Conservation (phyloP, 1,140 invertebrate species). For the Caenorhabditis elegans region DNA sequence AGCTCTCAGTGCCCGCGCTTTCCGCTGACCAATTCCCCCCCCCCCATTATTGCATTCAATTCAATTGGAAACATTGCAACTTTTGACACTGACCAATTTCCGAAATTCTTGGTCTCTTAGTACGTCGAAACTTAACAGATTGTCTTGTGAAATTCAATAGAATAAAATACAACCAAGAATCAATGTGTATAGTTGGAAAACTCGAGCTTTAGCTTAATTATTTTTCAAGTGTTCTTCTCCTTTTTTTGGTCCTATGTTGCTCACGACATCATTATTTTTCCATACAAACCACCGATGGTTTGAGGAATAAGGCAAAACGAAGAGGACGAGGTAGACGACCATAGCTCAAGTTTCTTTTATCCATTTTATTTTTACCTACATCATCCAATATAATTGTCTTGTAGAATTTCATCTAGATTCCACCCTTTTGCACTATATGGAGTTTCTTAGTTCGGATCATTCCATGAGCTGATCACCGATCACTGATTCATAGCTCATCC, state of each 20-base stretch:
- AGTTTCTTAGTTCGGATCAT: too few species aligned
- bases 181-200: background rate
- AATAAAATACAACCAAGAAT: background rate
- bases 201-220: background rate
- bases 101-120: background rate
- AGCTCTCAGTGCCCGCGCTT: background rate
- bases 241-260: background rate
- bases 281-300: background rate
- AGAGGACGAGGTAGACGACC: background rate
- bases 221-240: conserved; percentile 20
- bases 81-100: background rate
- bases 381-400: too few species aligned
- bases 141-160: background rate
- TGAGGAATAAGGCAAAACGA: background rate
- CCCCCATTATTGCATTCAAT: conserved; percentile 25
- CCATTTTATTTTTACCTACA: too few species aligned
- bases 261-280: background rate
- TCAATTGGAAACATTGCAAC: conserved; percentile 2
- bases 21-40: conserved; percentile 3
- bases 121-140: background rate
- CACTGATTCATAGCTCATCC: background rate
- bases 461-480: conserved; percentile 12
- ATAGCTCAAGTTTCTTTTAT: conserved; percentile 4
- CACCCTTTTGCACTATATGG: too few species aligned
- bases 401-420: too few species aligned